phyloP scores from a whole-genome alignment of 1,140 invertebrate species.

The Muscidifurax raptorellus region DNA sequence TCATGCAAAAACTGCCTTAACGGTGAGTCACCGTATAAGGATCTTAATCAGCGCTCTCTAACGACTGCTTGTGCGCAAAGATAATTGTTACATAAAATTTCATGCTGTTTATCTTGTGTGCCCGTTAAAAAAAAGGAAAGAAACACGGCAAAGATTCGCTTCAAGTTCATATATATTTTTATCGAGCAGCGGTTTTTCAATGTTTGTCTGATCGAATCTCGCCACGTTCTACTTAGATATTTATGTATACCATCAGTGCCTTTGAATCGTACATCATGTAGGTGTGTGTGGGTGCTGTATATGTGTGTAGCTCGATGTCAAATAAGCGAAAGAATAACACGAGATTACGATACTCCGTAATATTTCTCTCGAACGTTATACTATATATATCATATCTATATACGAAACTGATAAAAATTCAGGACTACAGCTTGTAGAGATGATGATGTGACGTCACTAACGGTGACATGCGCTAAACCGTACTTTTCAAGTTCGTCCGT shows the following conservation, averaged over 20 bases:
- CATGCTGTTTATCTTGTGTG: not conserved
- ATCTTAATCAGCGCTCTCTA: no score
- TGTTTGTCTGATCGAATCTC: not conserved
- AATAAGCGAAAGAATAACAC: not conserved
- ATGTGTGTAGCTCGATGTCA: not conserved
- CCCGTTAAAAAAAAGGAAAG: not conserved
- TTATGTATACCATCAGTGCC: not conserved
- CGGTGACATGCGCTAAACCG: not conserved
- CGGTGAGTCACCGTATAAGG: not conserved
- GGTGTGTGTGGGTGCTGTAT: not conserved
- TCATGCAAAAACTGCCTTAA: not conserved
- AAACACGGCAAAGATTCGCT: not conserved
- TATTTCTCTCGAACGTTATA: not conserved
- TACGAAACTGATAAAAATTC: no score
- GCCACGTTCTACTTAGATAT: not conserved
- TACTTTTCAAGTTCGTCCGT: not conserved
- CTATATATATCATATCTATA: no score
- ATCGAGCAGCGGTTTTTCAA: not conserved
- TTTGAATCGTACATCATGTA: not conserved
- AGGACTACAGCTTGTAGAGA: not conserved
- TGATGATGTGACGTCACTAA: not conserved
- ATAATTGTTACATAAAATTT: not conserved
- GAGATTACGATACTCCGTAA: not conserved
- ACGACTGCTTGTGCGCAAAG: not conserved
- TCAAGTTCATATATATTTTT: not conserved